Evolutionary conservation across 1,140 invertebrate genomes (phyloP).

Genomic region (Apis florea): DNA sequence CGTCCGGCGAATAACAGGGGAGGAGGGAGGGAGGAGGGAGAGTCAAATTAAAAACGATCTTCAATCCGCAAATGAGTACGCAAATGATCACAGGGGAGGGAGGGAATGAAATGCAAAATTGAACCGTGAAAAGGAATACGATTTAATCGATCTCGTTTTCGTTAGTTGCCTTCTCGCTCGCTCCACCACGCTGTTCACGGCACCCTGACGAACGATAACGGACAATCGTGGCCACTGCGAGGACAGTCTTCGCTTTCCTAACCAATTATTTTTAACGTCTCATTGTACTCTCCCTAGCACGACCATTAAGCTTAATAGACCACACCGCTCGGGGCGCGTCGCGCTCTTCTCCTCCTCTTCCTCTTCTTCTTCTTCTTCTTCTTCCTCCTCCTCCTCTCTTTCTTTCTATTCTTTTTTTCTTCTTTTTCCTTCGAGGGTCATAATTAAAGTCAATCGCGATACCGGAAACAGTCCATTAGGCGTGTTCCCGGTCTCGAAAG

Average conservation of each 20-base stretch:
- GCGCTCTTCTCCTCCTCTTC: not conserved
- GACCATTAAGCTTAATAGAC: constrained; percentile 66
- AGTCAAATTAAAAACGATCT: constrained; percentile 35
- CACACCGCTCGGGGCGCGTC: constrained; percentile 54
- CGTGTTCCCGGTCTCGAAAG: constrained; percentile 40
- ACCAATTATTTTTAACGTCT: constrained; percentile 69
- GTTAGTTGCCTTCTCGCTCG: constrained; percentile 4
- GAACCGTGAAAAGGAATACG: not conserved
- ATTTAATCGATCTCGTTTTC: not conserved
- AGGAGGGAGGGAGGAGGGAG: too few species aligned
- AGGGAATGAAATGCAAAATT: constrained; percentile 18
- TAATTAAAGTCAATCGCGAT: constrained; percentile 68
- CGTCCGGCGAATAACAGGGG: not conserved
- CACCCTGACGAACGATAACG: not conserved
- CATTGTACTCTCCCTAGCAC: constrained; percentile 64
- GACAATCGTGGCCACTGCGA: not conserved
- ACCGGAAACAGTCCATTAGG: constrained; percentile 66
- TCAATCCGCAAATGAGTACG: not conserved
- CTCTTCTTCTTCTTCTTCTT: too few species aligned
- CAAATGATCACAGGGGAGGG: not conserved
- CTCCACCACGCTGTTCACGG: not conserved
- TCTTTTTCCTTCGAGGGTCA: constrained; percentile 32
- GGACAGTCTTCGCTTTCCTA: constrained; percentile 31
- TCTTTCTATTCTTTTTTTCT: not conserved
- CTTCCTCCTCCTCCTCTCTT: too few species aligned